A percentile compares a stretch with the other conserved stretches of the same genome.
Evolutionary conservation across 2,113 vertebrate species (phyloP).

Genomic region (Leiothrix lutea): DNA sequence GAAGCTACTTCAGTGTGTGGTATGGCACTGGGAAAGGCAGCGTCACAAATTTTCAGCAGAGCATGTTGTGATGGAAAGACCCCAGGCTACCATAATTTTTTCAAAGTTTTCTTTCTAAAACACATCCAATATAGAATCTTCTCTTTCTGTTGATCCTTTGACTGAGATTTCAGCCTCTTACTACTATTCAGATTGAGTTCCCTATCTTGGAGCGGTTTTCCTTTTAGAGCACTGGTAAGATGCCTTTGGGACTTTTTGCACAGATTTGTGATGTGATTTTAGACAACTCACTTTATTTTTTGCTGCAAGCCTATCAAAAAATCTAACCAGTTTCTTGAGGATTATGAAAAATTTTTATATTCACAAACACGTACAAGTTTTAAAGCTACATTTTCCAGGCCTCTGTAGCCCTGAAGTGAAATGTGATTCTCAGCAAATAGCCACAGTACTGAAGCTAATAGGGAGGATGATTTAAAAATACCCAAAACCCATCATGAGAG

Average conservation of each 20-base stretch:
- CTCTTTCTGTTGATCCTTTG: background rate
- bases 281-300: background rate
- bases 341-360: background rate
- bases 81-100: background rate
- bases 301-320: background rate
- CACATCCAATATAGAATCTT: background rate
- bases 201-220: accelerated
- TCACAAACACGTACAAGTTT: background rate
- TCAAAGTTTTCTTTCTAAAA: background rate
- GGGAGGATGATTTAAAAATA: background rate
- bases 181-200: background rate
- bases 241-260: background rate
- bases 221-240: background rate
- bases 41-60: background rate
- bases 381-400: background rate
- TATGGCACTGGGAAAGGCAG: background rate
- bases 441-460: background rate
- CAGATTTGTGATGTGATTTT: background rate
- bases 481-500: background rate
- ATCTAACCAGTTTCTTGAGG: background rate
- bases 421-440: background rate
- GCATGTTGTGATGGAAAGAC: background rate
- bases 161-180: background rate
- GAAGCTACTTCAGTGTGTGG: background rate
- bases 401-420: background rate